These are phyloP conservation scores for Nasonia giraulti DNA, from an alignment of 1,140 invertebrate genomes.

Conservation along the genomic window DNA sequence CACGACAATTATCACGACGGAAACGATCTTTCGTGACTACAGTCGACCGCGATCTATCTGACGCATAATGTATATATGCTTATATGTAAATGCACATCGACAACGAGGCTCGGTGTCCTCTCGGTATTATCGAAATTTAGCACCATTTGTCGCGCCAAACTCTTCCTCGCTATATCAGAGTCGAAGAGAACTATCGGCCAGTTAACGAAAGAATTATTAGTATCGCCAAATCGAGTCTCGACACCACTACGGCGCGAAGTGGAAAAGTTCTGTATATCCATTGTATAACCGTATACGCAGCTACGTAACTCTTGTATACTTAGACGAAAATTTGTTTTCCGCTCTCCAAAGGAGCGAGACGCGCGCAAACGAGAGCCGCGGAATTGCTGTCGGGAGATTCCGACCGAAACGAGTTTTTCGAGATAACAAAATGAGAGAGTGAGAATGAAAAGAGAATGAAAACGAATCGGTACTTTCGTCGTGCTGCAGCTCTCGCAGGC, in stretches of 20 bases:
- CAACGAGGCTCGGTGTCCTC: not conserved
- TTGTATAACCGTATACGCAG: not conserved
- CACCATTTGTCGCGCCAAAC: not conserved
- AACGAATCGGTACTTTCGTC: not conserved
- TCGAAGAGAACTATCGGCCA: not conserved
- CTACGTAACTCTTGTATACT: not conserved
- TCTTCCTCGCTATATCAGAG: not conserved
- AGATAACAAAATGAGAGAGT: not conserved
- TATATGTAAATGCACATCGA: not conserved
- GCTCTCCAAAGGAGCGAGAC: not conserved
- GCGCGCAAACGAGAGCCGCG: not conserved
- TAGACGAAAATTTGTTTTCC: not conserved
- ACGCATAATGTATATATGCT: not conserved
- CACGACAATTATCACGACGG: not conserved
- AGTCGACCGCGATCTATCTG: not conserved
- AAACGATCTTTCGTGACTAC: not conserved
- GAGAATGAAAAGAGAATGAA: not conserved
- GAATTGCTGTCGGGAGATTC: not conserved
- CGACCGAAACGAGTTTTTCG: conserved; percentile 1
- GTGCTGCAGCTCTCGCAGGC: not conserved
- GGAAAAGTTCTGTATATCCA: not conserved
- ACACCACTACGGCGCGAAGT: not conserved
- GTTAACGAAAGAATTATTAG: not conserved
- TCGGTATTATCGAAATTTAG: not conserved
- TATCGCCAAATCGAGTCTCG: not conserved